Base-by-base conservation (phyloP, 2,888 invertebrate genomes). In the Pharmacophagus antenor region DNA sequence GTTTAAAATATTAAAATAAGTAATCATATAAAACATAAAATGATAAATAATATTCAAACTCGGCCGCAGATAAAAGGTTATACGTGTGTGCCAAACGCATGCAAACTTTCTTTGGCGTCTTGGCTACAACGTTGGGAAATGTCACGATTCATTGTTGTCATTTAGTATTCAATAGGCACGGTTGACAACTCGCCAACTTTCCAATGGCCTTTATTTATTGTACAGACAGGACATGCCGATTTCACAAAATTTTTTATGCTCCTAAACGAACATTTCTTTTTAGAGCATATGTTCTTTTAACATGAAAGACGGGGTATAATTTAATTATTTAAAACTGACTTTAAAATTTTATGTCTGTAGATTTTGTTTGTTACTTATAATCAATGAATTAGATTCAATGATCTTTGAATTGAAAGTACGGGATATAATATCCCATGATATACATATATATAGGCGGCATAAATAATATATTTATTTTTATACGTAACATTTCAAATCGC, bases 121-220 rank as follows among this genome's bases (percentile, higher is more conserved):
- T 82, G 78, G 73, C 20, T 25, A 73, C 73, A 70, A 71, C 73
- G 81, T 88, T 88, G 84, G 81, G 85, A 87, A 87, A 87, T 79
- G 74, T 73, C 73, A 71, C 70, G 80, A 80, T 80, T 82, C 80
- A 87, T 87, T 85, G 87, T 84, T 73, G 78, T 74, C 76, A 65
- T 84, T 89, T 88, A 82, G 86, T 89, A 90, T 90, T 84, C 90
- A 80, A 70, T 66, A 69, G 76, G 72, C 71, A 76, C 65, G 65
- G 69, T 70, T 68, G 66, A 69, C 73, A 65, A 67, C 61, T 61
- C 67, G 77, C 72, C 70, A 76, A 87, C 90, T 90, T 90, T 90
- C 90, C 84, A 88, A 76, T 68, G 76, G 79, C 78, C 83, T 88
- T 87, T 85, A 84, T 84, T 68, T 75, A 77, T 65, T 64, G 61